These are phyloP conservation scores for Elachura formosa DNA, from an alignment of 2,113 vertebrate species.

Conservation along the genomic window DNA sequence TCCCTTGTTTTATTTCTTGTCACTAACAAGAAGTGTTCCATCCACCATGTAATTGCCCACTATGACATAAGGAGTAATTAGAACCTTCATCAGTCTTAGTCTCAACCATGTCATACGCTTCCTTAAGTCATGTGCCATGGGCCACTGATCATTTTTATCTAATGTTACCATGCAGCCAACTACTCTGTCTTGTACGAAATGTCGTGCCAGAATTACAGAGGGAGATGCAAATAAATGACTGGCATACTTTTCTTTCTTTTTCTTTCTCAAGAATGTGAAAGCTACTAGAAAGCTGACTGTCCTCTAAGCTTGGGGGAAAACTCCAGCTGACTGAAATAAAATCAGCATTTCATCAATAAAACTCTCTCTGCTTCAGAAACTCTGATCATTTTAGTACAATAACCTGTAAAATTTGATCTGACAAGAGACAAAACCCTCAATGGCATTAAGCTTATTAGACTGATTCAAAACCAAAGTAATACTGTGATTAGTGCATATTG, in stretches of 20 bases:
- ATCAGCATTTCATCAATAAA: not conserved
- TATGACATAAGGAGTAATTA: not conserved
- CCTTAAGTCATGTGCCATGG: not conserved
- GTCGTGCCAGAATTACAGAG: not conserved
- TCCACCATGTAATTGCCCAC: not conserved
- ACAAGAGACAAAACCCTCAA: not conserved
- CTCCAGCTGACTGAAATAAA: not conserved
- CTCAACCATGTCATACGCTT: not conserved
- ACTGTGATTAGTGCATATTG: not conserved
- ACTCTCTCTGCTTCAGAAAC: not conserved
- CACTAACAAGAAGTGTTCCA: not conserved
- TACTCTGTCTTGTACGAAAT: not conserved
- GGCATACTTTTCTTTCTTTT: not conserved
- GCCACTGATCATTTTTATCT: not conserved
- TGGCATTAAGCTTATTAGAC: not conserved
- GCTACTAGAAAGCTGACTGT: not conserved
- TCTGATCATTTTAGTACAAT: not conserved
- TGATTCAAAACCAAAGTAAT: constrained; percentile 13
- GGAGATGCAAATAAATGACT: not conserved
- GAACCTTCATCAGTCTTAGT: not conserved
- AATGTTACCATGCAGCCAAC: not conserved
- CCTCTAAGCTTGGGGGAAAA: not conserved
- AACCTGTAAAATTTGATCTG: constrained; percentile 2
- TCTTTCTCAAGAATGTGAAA: not conserved
- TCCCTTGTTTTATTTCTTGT: not conserved